These are phyloP conservation scores for Dicentrarchus labrax DNA, from an alignment of 2,113 vertebrate genomes.

Conservation along the genomic window DNA sequence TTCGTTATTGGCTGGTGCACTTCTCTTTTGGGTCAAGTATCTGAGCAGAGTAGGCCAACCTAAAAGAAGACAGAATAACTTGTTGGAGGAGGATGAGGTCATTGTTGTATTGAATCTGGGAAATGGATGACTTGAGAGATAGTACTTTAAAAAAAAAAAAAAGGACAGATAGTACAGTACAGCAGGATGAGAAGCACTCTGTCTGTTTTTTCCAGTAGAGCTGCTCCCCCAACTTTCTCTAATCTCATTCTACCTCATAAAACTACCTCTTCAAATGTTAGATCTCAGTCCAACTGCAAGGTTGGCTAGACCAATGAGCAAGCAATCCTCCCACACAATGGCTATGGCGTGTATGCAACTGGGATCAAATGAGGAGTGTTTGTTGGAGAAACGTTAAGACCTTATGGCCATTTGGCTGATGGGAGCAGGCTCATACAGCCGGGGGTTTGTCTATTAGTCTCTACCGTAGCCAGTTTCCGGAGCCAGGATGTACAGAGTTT, in stretches of 20 bases:
- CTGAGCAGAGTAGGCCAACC: conserved; percentile 18
- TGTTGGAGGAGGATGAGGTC: conserved; percentile 41
- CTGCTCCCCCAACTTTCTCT: neutral
- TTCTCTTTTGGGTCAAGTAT: conserved; percentile 29
- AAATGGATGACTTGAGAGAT: neutral
- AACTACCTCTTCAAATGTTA: conserved; percentile 15
- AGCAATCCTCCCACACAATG: neutral
- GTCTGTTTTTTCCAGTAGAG: neutral
- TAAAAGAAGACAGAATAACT: conserved; percentile 36
- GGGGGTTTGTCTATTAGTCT: conserved; percentile 1
- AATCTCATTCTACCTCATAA: conserved; percentile 34
- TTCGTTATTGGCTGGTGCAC: neutral
- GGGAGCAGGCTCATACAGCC: neutral
- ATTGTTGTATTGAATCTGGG: conserved; percentile 19
- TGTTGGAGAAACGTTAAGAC: conserved; percentile 3
- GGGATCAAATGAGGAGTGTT: neutral
- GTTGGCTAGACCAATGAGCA: neutral
- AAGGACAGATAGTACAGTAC: neutral
- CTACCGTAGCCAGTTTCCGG: conserved; percentile 8
- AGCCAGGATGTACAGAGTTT: conserved; percentile 2
- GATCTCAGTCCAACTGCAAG: neutral
- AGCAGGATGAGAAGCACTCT: neutral
- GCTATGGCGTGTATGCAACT: neutral
- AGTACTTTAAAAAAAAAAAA: neutral
- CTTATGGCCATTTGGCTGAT: neutral